Evolutionary conservation across 2,113 vertebrate genomes (phyloP).

Genomic region (Setophaga petechia): DNA sequence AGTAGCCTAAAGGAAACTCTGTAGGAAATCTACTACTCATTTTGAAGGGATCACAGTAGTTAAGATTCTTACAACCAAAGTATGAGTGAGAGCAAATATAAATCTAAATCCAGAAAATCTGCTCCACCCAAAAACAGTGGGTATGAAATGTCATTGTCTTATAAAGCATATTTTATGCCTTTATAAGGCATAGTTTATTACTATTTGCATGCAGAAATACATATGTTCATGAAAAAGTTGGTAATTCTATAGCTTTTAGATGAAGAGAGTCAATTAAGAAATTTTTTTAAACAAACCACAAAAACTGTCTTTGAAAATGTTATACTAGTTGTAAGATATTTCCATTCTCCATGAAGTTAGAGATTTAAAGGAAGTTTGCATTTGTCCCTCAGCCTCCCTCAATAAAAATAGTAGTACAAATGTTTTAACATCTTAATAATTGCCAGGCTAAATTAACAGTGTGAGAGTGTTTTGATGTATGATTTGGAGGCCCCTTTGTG

Average conservation of each 20-base stretch:
- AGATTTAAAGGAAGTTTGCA: conserved; percentile 6
- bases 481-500: conserved; percentile 53
- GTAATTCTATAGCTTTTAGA: background rate
- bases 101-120: background rate
- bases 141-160: background rate
- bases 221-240: background rate
- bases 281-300: background rate
- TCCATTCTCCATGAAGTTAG: background rate
- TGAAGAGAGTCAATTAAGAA: background rate
- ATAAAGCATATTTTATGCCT: background rate
- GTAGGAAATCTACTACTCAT: background rate
- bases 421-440: conserved; percentile 72
- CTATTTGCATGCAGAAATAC: background rate
- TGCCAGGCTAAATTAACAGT: conserved; percentile 61
- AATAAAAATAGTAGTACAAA: conserved; percentile 52
- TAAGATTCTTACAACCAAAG: background rate
- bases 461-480: conserved; percentile 69
- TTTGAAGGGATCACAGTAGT: background rate
- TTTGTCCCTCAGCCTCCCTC: conserved; percentile 19
- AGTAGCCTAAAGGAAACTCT: background rate
- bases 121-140: background rate
- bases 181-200: too few species aligned
- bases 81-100: background rate
- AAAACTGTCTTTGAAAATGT: background rate
- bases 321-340: background rate